Conservation (phyloP, 1,140 invertebrate genomes). For the Triops longicaudatus region DNA sequence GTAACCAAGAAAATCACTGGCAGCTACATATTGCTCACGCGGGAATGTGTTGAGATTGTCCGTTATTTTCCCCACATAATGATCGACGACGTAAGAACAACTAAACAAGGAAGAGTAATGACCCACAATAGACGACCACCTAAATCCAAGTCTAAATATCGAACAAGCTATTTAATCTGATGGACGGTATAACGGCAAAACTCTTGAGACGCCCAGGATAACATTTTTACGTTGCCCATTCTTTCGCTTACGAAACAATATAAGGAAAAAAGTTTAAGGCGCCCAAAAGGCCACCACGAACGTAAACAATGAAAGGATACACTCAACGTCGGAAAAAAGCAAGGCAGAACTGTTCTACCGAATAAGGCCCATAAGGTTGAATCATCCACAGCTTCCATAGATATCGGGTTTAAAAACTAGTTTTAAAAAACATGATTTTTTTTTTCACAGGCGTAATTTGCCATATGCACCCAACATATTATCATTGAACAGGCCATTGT, state of each 20-base stretch:
- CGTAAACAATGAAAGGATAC: neutral
- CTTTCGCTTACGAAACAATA: neutral
- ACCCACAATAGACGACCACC: neutral
- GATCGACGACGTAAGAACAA: neutral
- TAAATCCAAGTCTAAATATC: neutral
- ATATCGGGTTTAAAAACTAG: neutral
- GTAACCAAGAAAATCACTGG: neutral
- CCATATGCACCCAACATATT: slow-evolving; percentile 18
- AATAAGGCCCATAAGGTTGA: slow-evolving; percentile 6
- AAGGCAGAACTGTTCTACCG: neutral
- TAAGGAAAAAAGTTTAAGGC: neutral
- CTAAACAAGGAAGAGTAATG: neutral
- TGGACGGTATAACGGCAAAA: neutral
- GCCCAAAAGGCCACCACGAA: neutral
- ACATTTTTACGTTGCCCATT: neutral
- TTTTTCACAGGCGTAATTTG: neutral
- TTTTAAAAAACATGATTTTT: too few species aligned
- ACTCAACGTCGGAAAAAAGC: neutral
- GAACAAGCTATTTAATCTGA: neutral
- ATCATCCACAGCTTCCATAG: neutral
- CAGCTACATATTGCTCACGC: slow-evolving; percentile 11
- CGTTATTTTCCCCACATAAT: neutral
- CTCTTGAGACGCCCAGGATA: neutral
- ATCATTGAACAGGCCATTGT: slow-evolving; percentile 28
- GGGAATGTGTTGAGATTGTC: slow-evolving; percentile 14